Evolutionary conservation across 2,888 invertebrate genomes (phyloP).

Genomic region (Lasius platythorax): DNA sequence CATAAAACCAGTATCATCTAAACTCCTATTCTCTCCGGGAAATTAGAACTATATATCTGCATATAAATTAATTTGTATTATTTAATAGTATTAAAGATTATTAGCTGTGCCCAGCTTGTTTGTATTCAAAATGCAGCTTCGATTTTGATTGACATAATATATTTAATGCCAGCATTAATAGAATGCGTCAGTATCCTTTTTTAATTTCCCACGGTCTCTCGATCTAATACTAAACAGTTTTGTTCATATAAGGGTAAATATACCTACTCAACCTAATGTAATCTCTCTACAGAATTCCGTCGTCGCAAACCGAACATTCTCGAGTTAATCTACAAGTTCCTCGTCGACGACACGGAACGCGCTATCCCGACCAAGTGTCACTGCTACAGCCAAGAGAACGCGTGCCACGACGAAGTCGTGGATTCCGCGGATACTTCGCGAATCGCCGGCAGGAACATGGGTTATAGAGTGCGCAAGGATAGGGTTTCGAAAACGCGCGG

Average conservation of each 20-base stretch:
- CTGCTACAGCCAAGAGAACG: conserved; percentile 32
- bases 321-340: conserved; percentile 67
- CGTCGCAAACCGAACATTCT: conserved; percentile 62
- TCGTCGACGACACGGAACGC: conserved; percentile 13
- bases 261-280: not conserved
- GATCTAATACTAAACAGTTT: not conserved
- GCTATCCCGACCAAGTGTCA: conserved; percentile 8
- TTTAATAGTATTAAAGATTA: not conserved
- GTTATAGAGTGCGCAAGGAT: conserved; percentile 40
- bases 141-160: not conserved
- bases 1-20: not conserved
- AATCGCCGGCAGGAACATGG: conserved; percentile 35
- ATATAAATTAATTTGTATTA: not conserved
- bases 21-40: not conserved
- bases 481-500: conserved; percentile 48
- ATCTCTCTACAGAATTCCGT: conserved; percentile 51
- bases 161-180: not conserved
- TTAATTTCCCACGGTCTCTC: not conserved
- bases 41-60: not conserved
- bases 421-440: conserved; percentile 33
- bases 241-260: not conserved
- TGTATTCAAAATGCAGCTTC: not conserved
- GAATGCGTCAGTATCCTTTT: not conserved
- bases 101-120: not conserved
- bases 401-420: conserved; percentile 36